Evolutionary conservation across 2,888 invertebrate genomes (phyloP), one percentile per base, ranked within the genome.

Genomic region (Proisotoma minuta): DNA sequence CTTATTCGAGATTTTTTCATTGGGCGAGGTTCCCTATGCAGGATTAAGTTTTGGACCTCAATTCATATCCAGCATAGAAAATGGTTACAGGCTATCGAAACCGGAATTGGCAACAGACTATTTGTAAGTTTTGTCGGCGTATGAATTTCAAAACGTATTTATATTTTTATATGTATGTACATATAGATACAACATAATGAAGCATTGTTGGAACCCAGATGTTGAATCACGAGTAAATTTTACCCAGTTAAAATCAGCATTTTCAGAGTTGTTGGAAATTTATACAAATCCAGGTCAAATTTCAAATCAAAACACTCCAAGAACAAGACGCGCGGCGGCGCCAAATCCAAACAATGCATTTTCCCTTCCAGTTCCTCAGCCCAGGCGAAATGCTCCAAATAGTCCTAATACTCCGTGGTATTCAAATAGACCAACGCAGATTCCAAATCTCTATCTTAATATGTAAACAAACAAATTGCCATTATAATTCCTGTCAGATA

Each of bases 121-220:
- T 3, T 18, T 66, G 69, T 64, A 60, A 43, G 58, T 48, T 12
- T 22, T 22, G 4, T n/a, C 22, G 28, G 4, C 40, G 22, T 5
- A 39, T n/a, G n/a, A n/a, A n/a, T n/a, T n/a, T n/a, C n/a, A n/a
- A 22, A 4, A 22, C 5, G 5, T n/a, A 47, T 50, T 50, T 50
- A 49, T 50, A 3, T n/a, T 34, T 22, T 10, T 56, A 47, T n/a
- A 57, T 26, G 26, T 15, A 40, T 27, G 26, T 47, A 5, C 8
- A 26, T 4, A 1, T 23, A 66, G 66, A 5, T 67, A 67, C 52
- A 62, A 67, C 24, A 29, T 67, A 2, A 67, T 67, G 64, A 51
- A 40, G 12, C 12, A 26, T 3, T 60, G 61, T 15, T 67, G 67
- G 67, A 53, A 60, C 8, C 12, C 18, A 3, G 58, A 60, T 15